phyloP scores from a whole-genome alignment of 2,113 vertebrate genomes.

The Agapornis roseicollis region DNA sequence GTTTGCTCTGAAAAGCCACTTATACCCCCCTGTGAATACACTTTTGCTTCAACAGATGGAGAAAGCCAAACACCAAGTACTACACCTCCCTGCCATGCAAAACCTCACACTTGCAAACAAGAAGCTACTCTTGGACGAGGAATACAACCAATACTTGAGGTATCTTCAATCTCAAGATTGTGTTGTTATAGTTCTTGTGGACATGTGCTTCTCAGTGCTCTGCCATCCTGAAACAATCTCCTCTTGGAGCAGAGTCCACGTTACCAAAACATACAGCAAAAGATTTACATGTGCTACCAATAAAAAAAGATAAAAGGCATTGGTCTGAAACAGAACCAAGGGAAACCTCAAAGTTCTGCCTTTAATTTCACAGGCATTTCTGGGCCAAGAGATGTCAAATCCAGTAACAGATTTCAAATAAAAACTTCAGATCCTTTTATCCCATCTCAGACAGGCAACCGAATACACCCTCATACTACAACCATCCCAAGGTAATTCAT shows the following conservation, averaged over 20 bases:
- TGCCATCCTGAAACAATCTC: slow-evolving; percentile 1
- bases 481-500: not conserved
- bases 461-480: not conserved
- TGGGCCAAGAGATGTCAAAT: slow-evolving; percentile 27
- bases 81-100: not conserved
- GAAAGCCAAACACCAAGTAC: not conserved
- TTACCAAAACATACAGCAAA: not conserved
- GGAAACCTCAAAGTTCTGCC: slow-evolving; percentile 45
- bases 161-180: not conserved
- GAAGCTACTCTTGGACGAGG: not conserved
- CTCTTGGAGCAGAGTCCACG: not conserved
- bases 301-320: slow-evolving; percentile 11
- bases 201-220: not conserved
- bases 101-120: not conserved
- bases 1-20: not conserved
- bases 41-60: not conserved
- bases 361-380: slow-evolving; percentile 33
- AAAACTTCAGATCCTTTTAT: slow-evolving; percentile 23
- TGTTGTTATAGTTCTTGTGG: not conserved
- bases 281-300: slow-evolving; percentile 21
- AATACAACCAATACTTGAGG: not conserved
- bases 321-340: slow-evolving; percentile 7
- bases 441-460: not conserved
- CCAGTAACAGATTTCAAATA: not conserved
- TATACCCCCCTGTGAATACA: not conserved